Percentiles rank a stretch among this genome's conserved stretches.
Conservation (phyloP, 2,888 invertebrate genomes). For the Teleiodes luculella region DNA sequence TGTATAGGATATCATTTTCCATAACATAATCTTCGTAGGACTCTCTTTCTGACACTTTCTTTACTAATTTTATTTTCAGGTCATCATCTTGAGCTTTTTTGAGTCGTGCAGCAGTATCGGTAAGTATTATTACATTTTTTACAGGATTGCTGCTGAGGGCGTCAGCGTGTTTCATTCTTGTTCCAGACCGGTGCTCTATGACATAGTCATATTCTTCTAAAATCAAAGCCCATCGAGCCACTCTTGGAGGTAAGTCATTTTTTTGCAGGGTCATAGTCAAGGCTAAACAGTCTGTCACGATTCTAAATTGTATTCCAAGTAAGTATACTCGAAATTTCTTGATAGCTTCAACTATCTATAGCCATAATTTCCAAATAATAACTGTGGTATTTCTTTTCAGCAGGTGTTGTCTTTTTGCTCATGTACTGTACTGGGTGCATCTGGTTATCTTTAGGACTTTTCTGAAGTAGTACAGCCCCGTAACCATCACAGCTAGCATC, state of each 20-base stretch:
- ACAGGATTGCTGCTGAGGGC: conserved; percentile 19
- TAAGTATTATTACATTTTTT: conserved; percentile 3
- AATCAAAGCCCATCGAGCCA: conserved; percentile 34
- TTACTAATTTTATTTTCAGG: background rate
- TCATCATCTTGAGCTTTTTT: background rate
- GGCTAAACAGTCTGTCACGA: background rate
- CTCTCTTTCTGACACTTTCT: background rate
- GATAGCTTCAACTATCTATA: conserved; percentile 25
- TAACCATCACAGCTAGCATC: conserved; percentile 25
- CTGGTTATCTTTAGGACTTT: conserved; percentile 1
- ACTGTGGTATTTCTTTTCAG: conserved; percentile 26
- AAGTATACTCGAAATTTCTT: conserved; percentile 31
- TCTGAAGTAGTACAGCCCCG: conserved; percentile 19
- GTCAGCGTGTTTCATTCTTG: conserved; percentile 36
- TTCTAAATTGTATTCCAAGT: conserved; percentile 27
- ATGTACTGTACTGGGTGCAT: conserved; percentile 26
- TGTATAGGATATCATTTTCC: background rate
- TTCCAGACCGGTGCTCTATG: conserved; percentile 28
- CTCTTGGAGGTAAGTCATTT: conserved; percentile 25
- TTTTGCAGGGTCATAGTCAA: conserved; percentile 24
- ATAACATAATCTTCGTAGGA: background rate
- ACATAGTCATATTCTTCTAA: conserved; percentile 31
- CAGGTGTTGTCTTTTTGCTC: conserved; percentile 23
- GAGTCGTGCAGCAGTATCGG: background rate
- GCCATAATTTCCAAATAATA: conserved; percentile 32